phyloP scores from a whole-genome alignment of 2,113 vertebrate species.

The Tinamus guttatus region DNA sequence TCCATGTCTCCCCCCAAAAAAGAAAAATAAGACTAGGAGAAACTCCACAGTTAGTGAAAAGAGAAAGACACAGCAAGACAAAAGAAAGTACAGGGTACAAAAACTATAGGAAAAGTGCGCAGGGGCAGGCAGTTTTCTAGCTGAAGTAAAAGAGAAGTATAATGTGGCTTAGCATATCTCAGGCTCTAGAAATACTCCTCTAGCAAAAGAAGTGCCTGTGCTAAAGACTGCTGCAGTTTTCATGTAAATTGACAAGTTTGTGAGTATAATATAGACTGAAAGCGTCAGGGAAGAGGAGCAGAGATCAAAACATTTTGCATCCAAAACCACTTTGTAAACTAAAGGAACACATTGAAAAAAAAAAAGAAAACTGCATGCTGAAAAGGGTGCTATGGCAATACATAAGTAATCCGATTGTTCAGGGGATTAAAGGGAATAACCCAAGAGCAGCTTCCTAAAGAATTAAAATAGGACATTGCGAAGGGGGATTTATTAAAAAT shows the following conservation, averaged over 20 bases:
- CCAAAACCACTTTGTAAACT: background rate
- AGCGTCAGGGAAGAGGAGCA: background rate
- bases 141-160: background rate
- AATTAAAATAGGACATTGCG: background rate
- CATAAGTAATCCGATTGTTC: background rate
- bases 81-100: background rate
- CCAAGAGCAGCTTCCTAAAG: background rate
- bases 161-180: background rate
- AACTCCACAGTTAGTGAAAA: background rate
- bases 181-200: background rate
- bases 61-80: background rate
- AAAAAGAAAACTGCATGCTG: background rate
- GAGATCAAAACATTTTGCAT: background rate
- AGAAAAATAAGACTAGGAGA: background rate
- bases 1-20: background rate
- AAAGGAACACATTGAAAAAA: background rate
- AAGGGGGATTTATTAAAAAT: background rate
- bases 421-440: background rate
- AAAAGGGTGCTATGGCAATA: background rate
- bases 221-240: background rate
- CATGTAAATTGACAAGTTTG: background rate
- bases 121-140: background rate
- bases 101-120: background rate
- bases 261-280: background rate
- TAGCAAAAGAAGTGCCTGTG: background rate